phyloP scores from a whole-genome alignment of 2,797 vertebrate species.

The Leptatherina wallacei region DNA sequence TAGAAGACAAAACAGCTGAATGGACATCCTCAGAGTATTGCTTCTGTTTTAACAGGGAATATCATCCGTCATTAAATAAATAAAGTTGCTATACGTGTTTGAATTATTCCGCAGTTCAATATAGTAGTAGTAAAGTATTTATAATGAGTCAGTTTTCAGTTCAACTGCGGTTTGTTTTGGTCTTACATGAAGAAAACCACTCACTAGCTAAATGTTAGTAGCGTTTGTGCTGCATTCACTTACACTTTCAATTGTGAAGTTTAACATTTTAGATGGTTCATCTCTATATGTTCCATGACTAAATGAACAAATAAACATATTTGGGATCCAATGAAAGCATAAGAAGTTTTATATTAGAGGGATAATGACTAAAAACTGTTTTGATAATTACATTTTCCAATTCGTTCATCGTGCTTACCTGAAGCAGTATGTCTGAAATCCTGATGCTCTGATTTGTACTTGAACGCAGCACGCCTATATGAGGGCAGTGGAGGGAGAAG shows the following conservation, averaged over 20 bases:
- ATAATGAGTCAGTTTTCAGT: background rate
- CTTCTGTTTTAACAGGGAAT: background rate
- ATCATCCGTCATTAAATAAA: background rate
- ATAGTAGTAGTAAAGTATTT: background rate
- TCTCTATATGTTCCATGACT: background rate
- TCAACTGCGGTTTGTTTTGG: background rate
- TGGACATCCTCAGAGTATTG: background rate
- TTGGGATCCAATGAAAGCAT: background rate
- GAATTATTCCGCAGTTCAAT: too few relatives aligned
- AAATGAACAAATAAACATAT: background rate
- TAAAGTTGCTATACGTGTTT: background rate
- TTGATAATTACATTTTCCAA: too few relatives aligned
- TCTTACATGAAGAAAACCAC: background rate
- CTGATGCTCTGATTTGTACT: background rate
- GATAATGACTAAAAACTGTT: background rate
- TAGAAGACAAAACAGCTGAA: background rate
- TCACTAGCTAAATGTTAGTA: background rate
- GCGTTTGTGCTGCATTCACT: conserved; percentile 23
- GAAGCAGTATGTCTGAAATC: background rate
- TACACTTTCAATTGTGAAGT: conserved; percentile 6
- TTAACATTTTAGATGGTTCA: too few relatives aligned
- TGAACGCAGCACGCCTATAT: conserved; percentile 50
- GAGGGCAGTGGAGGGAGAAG: conserved; percentile 20
- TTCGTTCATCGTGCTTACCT: background rate
- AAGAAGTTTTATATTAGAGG: background rate